phyloP scores from a whole-genome alignment of 2,888 invertebrate species.

The Eupithecia tripunctaria region DNA sequence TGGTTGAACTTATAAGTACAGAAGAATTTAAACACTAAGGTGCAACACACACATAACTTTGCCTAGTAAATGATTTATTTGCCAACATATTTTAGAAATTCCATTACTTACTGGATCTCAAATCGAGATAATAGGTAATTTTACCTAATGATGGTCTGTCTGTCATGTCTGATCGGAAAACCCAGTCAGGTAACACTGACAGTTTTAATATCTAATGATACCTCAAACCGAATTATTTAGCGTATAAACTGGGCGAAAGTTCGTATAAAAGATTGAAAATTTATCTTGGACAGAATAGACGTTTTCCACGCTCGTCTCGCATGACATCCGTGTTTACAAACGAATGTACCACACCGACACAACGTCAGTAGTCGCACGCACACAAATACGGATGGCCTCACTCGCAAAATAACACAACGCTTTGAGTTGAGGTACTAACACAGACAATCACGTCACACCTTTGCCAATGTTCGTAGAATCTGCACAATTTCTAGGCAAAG shows the following conservation, averaged over 20 bases:
- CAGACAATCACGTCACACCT: conserved; percentile 34
- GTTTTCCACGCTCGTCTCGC: conserved; percentile 53
- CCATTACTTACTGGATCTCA: neutral
- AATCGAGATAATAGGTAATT: neutral
- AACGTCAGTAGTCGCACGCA: conserved; percentile 70
- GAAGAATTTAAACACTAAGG: neutral
- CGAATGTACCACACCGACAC: conserved; percentile 69
- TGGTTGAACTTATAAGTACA: conserved; percentile 5
- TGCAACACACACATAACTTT: too few species aligned
- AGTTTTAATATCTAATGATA: neutral
- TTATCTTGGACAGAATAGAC: conserved; percentile 48
- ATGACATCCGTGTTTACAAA: conserved; percentile 73
- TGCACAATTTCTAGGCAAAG: conserved; percentile 8
- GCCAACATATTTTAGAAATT: neutral
- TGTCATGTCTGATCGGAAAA: neutral
- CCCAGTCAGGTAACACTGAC: neutral
- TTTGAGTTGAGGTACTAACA: conserved; percentile 29
- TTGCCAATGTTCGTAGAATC: conserved; percentile 25
- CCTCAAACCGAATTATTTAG: neutral
- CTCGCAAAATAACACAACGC: conserved; percentile 66
- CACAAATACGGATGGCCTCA: conserved; percentile 71
- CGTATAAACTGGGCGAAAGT: conserved; percentile 13
- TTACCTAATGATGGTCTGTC: too few species aligned
- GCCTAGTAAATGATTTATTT: neutral
- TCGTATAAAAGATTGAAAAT: conserved; percentile 19